Percentiles rank a stretch among this genome's conserved stretches.
Evolutionary conservation across 2,113 vertebrate genomes (phyloP).

Genomic region (Zapus hudsonius): DNA sequence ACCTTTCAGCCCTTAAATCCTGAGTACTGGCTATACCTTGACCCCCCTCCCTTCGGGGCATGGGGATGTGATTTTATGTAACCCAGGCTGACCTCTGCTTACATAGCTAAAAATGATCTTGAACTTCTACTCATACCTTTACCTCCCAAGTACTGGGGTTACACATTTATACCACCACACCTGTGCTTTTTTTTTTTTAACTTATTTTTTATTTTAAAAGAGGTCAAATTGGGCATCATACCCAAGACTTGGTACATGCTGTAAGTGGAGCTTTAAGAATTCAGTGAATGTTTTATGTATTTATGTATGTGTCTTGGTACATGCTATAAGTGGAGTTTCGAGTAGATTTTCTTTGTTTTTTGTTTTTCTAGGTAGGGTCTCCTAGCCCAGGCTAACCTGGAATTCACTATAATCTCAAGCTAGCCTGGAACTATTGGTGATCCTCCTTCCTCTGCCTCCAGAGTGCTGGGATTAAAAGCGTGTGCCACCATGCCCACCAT

Average conservation of each 20-base stretch:
- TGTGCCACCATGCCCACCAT: too few species aligned
- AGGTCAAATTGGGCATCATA: too few species aligned
- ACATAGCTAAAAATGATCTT: not conserved
- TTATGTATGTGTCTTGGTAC: too few species aligned
- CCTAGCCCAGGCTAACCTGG: not conserved
- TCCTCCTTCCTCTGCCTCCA: not conserved
- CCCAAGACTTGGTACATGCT: too few species aligned
- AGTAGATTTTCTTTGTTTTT: too few species aligned
- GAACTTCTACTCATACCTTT: not conserved
- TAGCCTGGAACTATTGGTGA: not conserved
- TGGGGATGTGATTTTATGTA: not conserved
- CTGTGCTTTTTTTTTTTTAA: too few species aligned
- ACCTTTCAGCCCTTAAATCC: conserved; percentile 24
- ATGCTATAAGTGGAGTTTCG: too few species aligned
- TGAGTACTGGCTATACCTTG: not conserved
- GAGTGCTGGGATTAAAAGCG: not conserved
- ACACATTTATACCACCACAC: too few species aligned
- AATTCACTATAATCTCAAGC: not conserved
- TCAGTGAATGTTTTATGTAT: too few species aligned
- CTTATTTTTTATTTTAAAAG: too few species aligned
- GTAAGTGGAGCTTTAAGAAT: too few species aligned
- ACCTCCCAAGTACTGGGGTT: too few species aligned
- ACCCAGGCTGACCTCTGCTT: not conserved
- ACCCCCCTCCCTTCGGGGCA: not conserved
- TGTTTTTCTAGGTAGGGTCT: not conserved